Conservation (phyloP, 1,140 invertebrate genomes). For the Belonocnema kinseyi region DNA sequence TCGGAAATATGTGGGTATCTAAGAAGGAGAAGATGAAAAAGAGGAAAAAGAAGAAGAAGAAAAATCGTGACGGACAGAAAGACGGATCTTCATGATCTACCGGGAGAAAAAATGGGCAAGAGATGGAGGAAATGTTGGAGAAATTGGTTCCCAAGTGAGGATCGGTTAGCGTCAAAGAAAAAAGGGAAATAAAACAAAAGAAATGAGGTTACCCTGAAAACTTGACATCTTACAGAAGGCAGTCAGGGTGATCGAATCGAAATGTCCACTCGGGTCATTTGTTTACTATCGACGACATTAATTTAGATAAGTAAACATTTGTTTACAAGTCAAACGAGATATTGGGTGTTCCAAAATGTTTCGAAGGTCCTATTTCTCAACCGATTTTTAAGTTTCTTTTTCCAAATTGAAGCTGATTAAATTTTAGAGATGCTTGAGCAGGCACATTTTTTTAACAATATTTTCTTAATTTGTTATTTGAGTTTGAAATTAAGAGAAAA, state of each 20-base stretch:
- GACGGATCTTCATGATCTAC: constrained; percentile 44
- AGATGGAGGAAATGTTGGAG: neutral
- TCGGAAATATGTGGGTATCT: constrained; percentile 52
- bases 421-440: too few species aligned
- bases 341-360: too few species aligned
- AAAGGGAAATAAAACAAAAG: too few species aligned
- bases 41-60: constrained; percentile 46
- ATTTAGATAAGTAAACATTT: constrained; percentile 55
- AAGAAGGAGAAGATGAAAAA: constrained; percentile 45
- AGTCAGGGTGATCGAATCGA: constrained; percentile 24
- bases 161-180: neutral
- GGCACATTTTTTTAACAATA: too few species aligned
- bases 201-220: constrained; percentile 27
- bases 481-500: too few species aligned
- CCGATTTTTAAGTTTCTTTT: too few species aligned
- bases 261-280: constrained; percentile 43
- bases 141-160: neutral
- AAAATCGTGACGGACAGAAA: constrained; percentile 69
- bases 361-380: too few species aligned
- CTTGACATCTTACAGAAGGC: constrained; percentile 26
- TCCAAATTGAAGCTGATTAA: too few species aligned
- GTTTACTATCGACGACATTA: constrained; percentile 52
- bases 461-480: too few species aligned
- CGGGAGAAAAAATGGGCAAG: constrained; percentile 30
- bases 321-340: constrained; percentile 44